phyloP scores from a whole-genome alignment of 2,113 vertebrate genomes.

The Parus major region DNA sequence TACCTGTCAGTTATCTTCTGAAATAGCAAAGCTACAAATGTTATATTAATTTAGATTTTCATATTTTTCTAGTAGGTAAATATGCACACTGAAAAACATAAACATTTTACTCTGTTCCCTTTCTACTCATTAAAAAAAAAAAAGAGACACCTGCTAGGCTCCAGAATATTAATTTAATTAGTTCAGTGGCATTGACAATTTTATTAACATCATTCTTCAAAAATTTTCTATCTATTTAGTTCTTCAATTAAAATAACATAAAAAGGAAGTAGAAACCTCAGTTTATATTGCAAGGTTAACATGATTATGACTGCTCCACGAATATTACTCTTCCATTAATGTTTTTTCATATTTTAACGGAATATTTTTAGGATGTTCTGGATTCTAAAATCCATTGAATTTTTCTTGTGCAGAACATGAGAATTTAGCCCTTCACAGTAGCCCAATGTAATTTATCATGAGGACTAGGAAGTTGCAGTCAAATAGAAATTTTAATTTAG shows the following conservation, averaged over 20 bases:
- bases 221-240: neutral
- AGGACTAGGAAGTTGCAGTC: neutral
- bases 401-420: neutral
- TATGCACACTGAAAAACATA: neutral
- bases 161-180: neutral
- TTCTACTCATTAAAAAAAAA: neutral
- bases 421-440: neutral
- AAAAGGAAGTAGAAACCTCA: neutral
- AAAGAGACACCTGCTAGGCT: neutral
- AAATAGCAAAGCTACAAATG: neutral
- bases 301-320: neutral
- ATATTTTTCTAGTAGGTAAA: neutral
- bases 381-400: neutral
- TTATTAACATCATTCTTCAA: neutral
- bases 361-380: neutral
- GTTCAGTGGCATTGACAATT: neutral
- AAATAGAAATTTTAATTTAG: neutral
- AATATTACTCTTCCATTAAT: neutral
- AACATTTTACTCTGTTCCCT: neutral
- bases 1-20: neutral
- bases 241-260: neutral
- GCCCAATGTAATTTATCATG: rapidly evolving
- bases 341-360: neutral
- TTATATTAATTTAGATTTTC: neutral
- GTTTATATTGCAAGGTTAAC: neutral